Base-by-base conservation (phyloP, 2,888 invertebrate species). In the Agrochola lota region DNA sequence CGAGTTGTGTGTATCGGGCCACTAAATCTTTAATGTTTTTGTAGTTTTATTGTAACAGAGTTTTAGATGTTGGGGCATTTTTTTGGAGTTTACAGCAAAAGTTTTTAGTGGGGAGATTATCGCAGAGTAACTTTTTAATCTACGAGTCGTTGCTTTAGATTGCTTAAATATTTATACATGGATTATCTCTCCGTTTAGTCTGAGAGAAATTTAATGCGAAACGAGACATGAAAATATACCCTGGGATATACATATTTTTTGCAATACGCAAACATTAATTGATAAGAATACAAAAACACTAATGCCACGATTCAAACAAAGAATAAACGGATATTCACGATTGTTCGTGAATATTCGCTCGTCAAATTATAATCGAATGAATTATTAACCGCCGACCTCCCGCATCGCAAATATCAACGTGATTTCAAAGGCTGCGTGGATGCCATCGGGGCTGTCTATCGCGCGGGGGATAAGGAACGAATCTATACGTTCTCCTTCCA, bases 21-120 rank as follows among this genome's bases (percentile, higher is more conserved):
- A 85, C 78, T 86, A 87, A 89, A 87, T 89, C 88, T 84, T 86
- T 80, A 80, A 80, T 77, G 86, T 82, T 85, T 85, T 83, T 71
- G 75, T 88, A 81, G 89, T 87, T 87, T 89, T 89, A 88, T 87
- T 87, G 81, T 76, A 66, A 67, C 73, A 77, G 66, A 74, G 55
- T 67, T 85, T 83, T 71, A 52, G 67, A 75, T 84, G 72, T 84
- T 73, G 20, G 35, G 52, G 67, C 40, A 64, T 86, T 85, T 52
- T 83, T 86, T 70, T 69, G 69, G 49, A 84, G 74, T 84, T 66
- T 63, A 76, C 68, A 68, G 55, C 49, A n/a, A 72, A 84, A 83
- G 71, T 86, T 83, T 74, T 74, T 83, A 83, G 71, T 78, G 40
- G 63, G 62, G 59, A 70, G 84, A 84, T 84, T 84, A 84, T 84